Conservation (phyloP, 2,888 invertebrate genomes). For the Cephus pulcher region DNA sequence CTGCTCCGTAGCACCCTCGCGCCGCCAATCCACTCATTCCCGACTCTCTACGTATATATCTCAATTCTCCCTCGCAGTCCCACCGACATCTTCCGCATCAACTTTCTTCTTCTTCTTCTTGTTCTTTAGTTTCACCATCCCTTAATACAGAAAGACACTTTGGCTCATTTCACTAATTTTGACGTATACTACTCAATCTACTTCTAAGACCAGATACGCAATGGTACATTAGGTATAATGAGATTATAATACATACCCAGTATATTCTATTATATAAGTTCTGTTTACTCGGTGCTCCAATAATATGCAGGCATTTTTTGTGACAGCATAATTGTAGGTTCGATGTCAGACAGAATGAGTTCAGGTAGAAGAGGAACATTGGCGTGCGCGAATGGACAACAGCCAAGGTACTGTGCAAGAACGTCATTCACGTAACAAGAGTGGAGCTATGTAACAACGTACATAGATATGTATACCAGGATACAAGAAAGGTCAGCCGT, state of each 20-base stretch:
- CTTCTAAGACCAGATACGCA: background rate
- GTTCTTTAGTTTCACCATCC: conserved; percentile 29
- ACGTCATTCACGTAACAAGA: background rate
- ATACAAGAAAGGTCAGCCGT: background rate
- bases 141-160: background rate
- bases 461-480: background rate
- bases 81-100: conserved; percentile 1
- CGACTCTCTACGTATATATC: conserved; percentile 25
- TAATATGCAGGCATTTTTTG: background rate
- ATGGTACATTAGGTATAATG: background rate
- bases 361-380: background rate
- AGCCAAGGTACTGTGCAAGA: background rate
- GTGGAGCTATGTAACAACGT: background rate
- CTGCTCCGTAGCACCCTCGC: background rate
- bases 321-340: background rate
- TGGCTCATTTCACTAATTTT: background rate
- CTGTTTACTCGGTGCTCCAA: background rate
- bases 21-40: conserved; percentile 16
- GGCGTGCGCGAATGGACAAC: background rate
- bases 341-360: background rate
- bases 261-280: background rate
- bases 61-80: conserved; percentile 29
- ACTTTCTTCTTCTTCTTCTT: conserved; percentile 27
- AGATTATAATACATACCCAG: background rate
- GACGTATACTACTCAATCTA: background rate